Evolutionary conservation across 2,888 invertebrate genomes (phyloP).

Genomic region (Caenorhabditis wallacei): DNA sequence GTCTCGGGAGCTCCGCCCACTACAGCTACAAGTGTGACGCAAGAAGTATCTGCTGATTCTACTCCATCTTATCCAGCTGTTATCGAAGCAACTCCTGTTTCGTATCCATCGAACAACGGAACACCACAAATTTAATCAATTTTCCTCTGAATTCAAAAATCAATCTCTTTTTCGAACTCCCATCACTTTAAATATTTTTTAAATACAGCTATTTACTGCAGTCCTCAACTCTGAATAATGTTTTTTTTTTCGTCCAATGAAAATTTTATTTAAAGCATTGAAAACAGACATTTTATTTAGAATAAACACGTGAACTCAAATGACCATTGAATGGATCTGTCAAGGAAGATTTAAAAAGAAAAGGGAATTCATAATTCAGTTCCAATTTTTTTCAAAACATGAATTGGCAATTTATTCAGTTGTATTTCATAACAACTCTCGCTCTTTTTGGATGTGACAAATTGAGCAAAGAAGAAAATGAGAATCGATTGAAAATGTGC

Average conservation of each 20-base stretch:
- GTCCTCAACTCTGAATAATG: neutral
- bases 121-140: constrained; percentile 22
- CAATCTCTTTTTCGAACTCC: constrained; percentile 5
- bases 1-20: constrained; percentile 1
- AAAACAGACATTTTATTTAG: too few relatives aligned
- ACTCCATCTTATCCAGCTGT: constrained; percentile 15
- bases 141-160: neutral
- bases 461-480: constrained; percentile 16
- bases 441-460: neutral
- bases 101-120: constrained; percentile 24
- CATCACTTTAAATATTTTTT: constrained; percentile 1
- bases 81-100: constrained; percentile 15
- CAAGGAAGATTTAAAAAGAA: too few relatives aligned
- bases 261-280: neutral
- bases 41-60: constrained; percentile 15
- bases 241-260: neutral
- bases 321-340: too few relatives aligned
- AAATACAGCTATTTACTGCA: neutral
- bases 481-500: neutral
- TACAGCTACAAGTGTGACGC: neutral
- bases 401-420: neutral
- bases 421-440: neutral
- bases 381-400: neutral
- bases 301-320: too few relatives aligned
- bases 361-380: too few relatives aligned